phyloP scores from a whole-genome alignment of 2,888 invertebrate species.

The Xestia xanthographa region DNA sequence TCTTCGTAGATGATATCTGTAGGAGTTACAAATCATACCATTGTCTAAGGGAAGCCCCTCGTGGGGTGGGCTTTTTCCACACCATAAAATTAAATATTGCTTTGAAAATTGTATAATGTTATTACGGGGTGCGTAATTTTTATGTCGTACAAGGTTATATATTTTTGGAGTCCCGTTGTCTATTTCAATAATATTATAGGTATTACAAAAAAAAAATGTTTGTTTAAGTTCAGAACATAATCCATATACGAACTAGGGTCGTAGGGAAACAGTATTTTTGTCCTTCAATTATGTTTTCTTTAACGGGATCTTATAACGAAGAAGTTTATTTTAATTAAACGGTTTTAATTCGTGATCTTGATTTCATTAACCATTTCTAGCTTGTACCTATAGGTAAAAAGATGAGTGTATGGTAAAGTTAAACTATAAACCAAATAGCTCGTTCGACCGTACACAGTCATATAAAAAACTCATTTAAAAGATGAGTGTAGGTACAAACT shows the following conservation, averaged over 20 bases:
- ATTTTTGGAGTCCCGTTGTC: conserved; percentile 19
- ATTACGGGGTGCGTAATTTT: conserved; percentile 72
- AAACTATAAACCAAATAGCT: too few relatives aligned
- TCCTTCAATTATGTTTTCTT: background rate
- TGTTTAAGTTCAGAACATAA: background rate
- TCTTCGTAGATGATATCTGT: conserved; percentile 77
- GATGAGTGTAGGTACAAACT: background rate
- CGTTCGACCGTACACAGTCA: too few relatives aligned
- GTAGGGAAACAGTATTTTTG: background rate
- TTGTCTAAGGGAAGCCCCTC: conserved; percentile 79
- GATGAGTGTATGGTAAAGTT: background rate
- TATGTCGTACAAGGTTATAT: conserved; percentile 37
- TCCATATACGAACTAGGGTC: background rate
- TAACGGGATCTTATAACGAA: background rate
- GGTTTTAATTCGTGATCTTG: background rate
- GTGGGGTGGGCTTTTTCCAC: conserved; percentile 81
- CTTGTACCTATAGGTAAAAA: background rate
- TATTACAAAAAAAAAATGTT: background rate
- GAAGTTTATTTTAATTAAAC: background rate
- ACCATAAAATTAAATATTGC: conserved; percentile 88
- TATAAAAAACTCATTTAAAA: too few relatives aligned
- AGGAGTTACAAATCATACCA: conserved; percentile 85
- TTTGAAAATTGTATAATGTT: conserved; percentile 78
- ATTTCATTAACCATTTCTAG: background rate
- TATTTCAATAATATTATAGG: too few relatives aligned